Conservation (phyloP, 2,797 vertebrate genomes). For the Chromis chromis region DNA sequence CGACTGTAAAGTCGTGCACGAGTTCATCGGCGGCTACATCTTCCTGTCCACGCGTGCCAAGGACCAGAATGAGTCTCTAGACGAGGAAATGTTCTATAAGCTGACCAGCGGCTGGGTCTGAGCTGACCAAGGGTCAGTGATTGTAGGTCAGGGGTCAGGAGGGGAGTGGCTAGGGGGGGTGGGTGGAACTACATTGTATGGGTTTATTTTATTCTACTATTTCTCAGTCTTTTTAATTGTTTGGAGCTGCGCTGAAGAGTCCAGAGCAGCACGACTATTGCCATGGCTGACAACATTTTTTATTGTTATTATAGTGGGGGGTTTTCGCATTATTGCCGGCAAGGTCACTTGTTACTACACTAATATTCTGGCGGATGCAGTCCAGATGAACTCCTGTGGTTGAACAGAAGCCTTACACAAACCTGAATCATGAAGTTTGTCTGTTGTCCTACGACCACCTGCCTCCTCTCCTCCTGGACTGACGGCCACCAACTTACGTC, state of each 20-base stretch:
- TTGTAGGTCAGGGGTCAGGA: conserved; percentile 67
- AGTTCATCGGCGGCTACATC: conserved; percentile 99
- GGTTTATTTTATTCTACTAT: conserved; percentile 73
- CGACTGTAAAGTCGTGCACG: conserved; percentile 98
- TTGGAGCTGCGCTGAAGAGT: conserved; percentile 66
- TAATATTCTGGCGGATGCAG: conserved; percentile 61
- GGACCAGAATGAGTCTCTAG: conserved; percentile 98
- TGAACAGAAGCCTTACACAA: conserved; percentile 44
- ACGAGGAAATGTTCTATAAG: conserved; percentile 99
- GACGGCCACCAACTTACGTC: conserved; percentile 57
- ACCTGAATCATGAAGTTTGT: conserved; percentile 22
- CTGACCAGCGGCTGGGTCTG: conserved; percentile 99
- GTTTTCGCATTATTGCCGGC: conserved; percentile 62
- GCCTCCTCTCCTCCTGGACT: conserved; percentile 56
- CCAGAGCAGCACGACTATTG: conserved; percentile 55
- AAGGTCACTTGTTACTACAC: conserved; percentile 62
- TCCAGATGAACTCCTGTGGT: conserved; percentile 62
- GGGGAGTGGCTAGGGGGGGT: conserved; percentile 29
- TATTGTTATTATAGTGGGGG: conserved; percentile 19
- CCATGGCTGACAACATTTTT: conserved; percentile 66
- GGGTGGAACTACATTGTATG: conserved; percentile 37
- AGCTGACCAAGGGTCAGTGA: conserved; percentile 63
- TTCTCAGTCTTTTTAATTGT: conserved; percentile 63
- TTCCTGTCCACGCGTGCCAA: conserved; percentile 97
- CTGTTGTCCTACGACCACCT: conserved; percentile 29